Conservation (phyloP, 2,113 vertebrate species). For the Nesoenas mayeri region DNA sequence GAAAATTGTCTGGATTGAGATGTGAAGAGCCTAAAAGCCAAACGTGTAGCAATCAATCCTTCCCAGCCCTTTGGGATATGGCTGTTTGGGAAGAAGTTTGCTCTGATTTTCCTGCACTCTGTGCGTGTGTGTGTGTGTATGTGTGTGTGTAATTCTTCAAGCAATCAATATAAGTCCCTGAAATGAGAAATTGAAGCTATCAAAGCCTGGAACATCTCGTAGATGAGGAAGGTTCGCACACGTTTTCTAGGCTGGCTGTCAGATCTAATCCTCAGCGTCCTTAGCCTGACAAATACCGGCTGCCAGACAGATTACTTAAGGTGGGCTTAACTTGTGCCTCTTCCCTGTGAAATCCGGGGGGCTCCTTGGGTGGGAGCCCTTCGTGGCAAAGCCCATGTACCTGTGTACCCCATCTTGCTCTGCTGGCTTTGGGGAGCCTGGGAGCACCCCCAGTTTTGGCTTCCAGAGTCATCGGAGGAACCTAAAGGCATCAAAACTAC, state of each 20-base stretch:
- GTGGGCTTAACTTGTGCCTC: neutral
- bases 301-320: neutral
- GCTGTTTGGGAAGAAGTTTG: slow-evolving; percentile 56
- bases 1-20: slow-evolving; percentile 76
- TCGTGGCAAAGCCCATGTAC: rapidly evolving
- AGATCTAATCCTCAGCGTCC: neutral
- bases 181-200: slow-evolving; percentile 65
- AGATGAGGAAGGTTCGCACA: slow-evolving; percentile 33
- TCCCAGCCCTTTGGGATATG: slow-evolving; percentile 45
- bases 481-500: neutral
- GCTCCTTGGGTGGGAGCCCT: neutral
- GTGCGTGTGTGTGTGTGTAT: neutral
- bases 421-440: no score
- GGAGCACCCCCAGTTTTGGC: neutral
- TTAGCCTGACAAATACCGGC: neutral
- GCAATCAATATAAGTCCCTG: slow-evolving; percentile 70
- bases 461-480: neutral
- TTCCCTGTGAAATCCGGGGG: neutral
- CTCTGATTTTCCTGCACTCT: slow-evolving; percentile 48
- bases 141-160: slow-evolving; percentile 14
- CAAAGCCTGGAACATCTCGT: slow-evolving; percentile 31
- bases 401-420: no score
- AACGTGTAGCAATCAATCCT: slow-evolving; percentile 70
- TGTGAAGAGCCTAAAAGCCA: slow-evolving; percentile 63
- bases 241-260: slow-evolving; percentile 12